These are phyloP conservation scores for Oxycera nigricornis DNA, from an alignment of 2,888 invertebrate species.

Conservation along the genomic window DNA sequence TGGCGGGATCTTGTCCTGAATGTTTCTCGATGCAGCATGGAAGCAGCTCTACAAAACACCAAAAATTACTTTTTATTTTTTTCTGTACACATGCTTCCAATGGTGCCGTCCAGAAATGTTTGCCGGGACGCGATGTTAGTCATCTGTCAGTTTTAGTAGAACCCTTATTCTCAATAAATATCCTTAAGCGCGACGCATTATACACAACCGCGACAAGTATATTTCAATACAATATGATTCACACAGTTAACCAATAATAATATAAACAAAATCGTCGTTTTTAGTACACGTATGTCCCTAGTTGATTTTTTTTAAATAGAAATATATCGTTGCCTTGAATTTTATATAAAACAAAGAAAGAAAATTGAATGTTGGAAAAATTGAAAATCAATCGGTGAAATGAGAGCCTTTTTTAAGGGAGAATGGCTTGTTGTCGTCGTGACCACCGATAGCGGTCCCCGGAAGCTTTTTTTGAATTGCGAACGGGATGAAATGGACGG, in stretches of 20 bases:
- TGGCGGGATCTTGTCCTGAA: not conserved
- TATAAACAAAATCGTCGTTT: slow-evolving; percentile 18
- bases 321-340: slow-evolving; percentile 26
- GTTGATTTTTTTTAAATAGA: slow-evolving; percentile 15
- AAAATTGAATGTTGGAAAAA: not conserved
- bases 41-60: not conserved
- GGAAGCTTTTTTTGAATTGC: slow-evolving; percentile 1
- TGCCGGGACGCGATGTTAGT: not conserved
- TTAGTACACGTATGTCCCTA: slow-evolving; percentile 13
- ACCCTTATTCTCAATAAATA: slow-evolving; percentile 7
- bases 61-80: not conserved
- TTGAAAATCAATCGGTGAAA: not conserved
- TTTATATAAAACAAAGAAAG: not conserved
- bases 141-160: not conserved
- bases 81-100: not conserved
- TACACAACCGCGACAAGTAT: not conserved
- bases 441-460: not conserved
- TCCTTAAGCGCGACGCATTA: slow-evolving; percentile 8
- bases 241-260: slow-evolving; percentile 31
- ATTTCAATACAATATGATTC: slow-evolving; percentile 31
- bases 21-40: not conserved
- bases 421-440: not conserved
- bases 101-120: not conserved
- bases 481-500: not conserved
- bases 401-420: not conserved